Evolutionary conservation across 2,888 invertebrate species (phyloP), one percentile per base, ranked within the genome.

Genomic region (Apodemia zela): DNA sequence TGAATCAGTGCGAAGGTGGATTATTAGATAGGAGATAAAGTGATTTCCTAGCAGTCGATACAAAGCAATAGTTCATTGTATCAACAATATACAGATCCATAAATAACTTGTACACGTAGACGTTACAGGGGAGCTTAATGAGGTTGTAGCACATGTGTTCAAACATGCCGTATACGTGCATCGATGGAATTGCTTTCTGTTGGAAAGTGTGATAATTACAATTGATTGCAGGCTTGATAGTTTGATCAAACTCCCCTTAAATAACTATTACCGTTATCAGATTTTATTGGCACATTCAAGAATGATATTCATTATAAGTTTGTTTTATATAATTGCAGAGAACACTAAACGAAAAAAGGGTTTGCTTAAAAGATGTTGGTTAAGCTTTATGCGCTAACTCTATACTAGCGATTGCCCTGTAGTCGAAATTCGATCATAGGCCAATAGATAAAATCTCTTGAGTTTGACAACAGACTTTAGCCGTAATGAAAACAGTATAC

Each of bases 131-230:
- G 63, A 59, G 67, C 65, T 67, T 69, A 70, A 69, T 71, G 68
- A 71, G 68, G 70, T 66, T 69, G 69, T 71, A 71, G 65, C 72
- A 72, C 69, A 71, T 72, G 72, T 69, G 69, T 60, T 68, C 66
- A 45, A 69, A 69, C 70, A 71, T 69, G 67, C 68, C 69, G 67
- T 38, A 64, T 68, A 65, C 65, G 67, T 45, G 64, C 62, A 51
- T 25, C 49, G 63, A 65, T 47, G 62, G 67, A 65, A 60, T 60
- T 65, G 64, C 65, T 65, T 62, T 42, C 61, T 63, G 51, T 61
- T 38, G 45, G 47, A 63, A 49, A 67, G 61, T 66, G 63, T 65
- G 63, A 54, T 54, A 54, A 54, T 54, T 54, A 54, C 54, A 54
- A 54, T 54, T 54, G 54, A 54, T 54, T 54, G 25, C 21, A 54